These are phyloP conservation scores for Mimas tiliae DNA, from an alignment of 2,888 invertebrate genomes.

Conservation along the genomic window DNA sequence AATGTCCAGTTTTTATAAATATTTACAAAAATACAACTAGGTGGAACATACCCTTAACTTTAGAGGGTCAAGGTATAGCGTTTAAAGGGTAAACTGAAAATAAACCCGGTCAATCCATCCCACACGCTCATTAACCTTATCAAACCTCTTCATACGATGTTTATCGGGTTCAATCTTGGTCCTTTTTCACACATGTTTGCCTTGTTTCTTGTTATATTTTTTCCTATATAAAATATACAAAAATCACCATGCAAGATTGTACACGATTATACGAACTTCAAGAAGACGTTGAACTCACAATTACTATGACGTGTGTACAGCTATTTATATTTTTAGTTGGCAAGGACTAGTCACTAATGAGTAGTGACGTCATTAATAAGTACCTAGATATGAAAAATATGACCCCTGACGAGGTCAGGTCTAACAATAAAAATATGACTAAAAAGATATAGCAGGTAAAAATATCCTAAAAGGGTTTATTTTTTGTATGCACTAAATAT, in stretches of 20 bases:
- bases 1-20: background rate
- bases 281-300: no score
- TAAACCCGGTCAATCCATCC: constrained; percentile 15
- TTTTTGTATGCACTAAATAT: no score
- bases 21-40: background rate
- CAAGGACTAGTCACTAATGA: no score
- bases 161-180: constrained; percentile 15
- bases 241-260: background rate
- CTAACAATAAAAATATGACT: no score
- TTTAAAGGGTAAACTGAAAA: constrained; percentile 8
- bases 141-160: constrained; percentile 16
- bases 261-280: no score
- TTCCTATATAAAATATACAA: background rate
- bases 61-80: constrained; percentile 5
- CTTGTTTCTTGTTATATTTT: constrained; percentile 12
- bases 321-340: no score
- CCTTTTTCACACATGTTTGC: constrained; percentile 19
- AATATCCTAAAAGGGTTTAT: no score
- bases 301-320: no score
- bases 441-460: no score
- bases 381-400: no score
- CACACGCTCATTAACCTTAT: constrained; percentile 17
- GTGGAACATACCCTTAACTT: background rate
- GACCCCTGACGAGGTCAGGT: no score
- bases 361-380: no score